Conservation (phyloP, 2,888 invertebrate genomes). For the Drosophila paranaensis region DNA sequence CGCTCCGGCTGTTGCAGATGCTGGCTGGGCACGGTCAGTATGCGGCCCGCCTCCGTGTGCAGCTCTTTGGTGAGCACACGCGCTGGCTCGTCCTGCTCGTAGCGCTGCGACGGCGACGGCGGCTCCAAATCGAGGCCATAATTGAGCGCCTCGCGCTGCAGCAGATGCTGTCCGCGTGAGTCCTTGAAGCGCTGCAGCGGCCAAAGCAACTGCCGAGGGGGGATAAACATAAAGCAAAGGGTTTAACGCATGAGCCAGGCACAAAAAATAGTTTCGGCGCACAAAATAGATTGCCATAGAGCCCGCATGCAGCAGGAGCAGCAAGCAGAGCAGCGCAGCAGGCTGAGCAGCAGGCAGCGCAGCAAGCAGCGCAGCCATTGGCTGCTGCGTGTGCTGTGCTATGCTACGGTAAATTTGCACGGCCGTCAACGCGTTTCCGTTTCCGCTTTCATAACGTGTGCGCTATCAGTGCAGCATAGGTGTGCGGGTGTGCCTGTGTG, state of each 20-base stretch:
- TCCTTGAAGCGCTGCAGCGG: conserved; percentile 91
- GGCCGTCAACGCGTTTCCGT: conserved; percentile 60
- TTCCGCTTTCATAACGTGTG: conserved; percentile 58
- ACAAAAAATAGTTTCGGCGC: conserved; percentile 15
- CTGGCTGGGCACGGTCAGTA: conserved; percentile 23
- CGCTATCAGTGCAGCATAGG: conserved; percentile 18
- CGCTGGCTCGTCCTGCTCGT: conserved; percentile 82
- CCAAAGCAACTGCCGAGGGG: conserved; percentile 89
- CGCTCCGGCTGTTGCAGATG: neutral
- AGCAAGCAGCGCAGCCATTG: conserved; percentile 16
- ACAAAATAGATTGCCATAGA: conserved; percentile 18
- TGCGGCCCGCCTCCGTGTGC: conserved; percentile 51
- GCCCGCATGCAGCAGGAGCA: conserved; percentile 18
- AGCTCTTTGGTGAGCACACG: conserved; percentile 57
- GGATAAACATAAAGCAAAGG: conserved; percentile 27
- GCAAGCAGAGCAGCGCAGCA: conserved; percentile 3
- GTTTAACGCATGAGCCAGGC: conserved; percentile 22
- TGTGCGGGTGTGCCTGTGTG: conserved; percentile 17
- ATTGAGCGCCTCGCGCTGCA: conserved; percentile 85
- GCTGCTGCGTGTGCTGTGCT: conserved; percentile 34
- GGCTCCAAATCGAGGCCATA: conserved; percentile 84
- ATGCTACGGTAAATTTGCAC: conserved; percentile 50
- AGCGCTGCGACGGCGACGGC: conserved; percentile 69
- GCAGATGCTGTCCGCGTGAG: conserved; percentile 89
- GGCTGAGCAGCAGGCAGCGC: conserved; percentile 5